These are phyloP conservation scores for Sebastes alutus DNA, from an alignment of 2,797 vertebrate genomes.

Conservation along the genomic window DNA sequence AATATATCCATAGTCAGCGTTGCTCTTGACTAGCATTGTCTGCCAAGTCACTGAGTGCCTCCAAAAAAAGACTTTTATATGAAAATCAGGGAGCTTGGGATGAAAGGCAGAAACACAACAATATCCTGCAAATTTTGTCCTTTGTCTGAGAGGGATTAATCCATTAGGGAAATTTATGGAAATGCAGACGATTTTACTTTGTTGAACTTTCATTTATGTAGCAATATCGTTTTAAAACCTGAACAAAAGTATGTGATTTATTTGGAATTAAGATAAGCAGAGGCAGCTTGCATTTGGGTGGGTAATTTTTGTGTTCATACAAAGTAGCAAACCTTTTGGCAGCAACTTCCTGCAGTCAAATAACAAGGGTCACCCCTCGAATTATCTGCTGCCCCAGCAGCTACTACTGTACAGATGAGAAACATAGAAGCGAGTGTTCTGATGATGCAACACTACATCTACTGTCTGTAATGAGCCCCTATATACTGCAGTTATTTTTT, in stretches of 20 bases:
- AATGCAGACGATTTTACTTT: conserved; percentile 77
- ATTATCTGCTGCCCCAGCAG: conserved; percentile 5
- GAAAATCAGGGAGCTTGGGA: conserved; percentile 82
- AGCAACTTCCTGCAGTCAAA: conserved; percentile 15
- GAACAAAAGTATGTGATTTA: conserved; percentile 64
- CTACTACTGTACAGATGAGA: background rate
- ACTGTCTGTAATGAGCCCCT: background rate
- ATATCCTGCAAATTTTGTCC: conserved; percentile 76
- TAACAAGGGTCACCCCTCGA: conserved; percentile 39
- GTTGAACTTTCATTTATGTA: conserved; percentile 79
- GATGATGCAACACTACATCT: background rate
- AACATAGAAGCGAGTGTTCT: background rate
- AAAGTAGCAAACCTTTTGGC: conserved; percentile 47
- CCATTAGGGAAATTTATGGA: conserved; percentile 88
- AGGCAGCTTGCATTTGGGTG: conserved; percentile 50
- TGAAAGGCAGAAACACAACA: conserved; percentile 81
- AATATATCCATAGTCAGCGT: conserved; percentile 73
- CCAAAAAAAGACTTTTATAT: conserved; percentile 84
- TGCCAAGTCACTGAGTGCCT: conserved; percentile 78
- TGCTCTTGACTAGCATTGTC: conserved; percentile 71
- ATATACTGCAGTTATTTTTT: background rate
- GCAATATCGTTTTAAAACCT: conserved; percentile 68
- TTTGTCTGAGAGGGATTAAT: conserved; percentile 80
- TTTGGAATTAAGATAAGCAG: conserved; percentile 65
- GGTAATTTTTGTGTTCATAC: conserved; percentile 56